Evolutionary conservation across 2,797 vertebrate species (phyloP), one percentile per base, ranked within the genome.

Genomic region (Oryzias sinensis): DNA sequence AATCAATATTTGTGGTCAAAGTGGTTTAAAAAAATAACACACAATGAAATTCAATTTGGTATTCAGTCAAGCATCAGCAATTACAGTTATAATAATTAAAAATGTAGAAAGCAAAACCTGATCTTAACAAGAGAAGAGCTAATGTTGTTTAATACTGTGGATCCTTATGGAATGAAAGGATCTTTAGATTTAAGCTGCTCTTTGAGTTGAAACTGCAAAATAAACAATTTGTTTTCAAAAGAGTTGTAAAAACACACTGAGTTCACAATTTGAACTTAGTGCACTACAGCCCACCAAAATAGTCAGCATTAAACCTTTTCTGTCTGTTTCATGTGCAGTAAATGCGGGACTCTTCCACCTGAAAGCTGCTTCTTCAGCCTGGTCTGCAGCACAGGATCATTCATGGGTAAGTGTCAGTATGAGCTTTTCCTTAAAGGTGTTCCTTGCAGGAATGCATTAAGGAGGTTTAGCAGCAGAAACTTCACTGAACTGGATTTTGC

Each of bases 331-430:
- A 43, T 42, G 47, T 53, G 2, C 88, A 96, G 95, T 83, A 96
- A 94, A 82, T 95, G 94, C 79, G 94, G 95, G 45, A 94, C 93
- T 7, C 81, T 94, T 50, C 94, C 95, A 14, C 95, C 95, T 0
- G 95, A 95, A 78, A 96, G 95, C 80, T 95, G 95, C 86, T 94
- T 96, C 77, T 96, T 96, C 90, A 95, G 94, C 73, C 93, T 96
- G 67, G 93, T 95, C 73, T 95, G 95, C 88, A 96, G 93, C 82
- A 89, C 93, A 0, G 93, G 95, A 16, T 93, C 95, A 45, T 96
- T 95, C 66, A 93, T 95, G 90, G 94, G 94, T 95, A 49, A 77
- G 83, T 71, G 4, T 62, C 41, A 18, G 0, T 6, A 11, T 41
- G 7, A 13, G 18, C 5, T 22, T 15, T 9, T 41, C 13, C 37